Conservation (phyloP, 2,113 vertebrate genomes). For the Anas platyrhynchos region DNA sequence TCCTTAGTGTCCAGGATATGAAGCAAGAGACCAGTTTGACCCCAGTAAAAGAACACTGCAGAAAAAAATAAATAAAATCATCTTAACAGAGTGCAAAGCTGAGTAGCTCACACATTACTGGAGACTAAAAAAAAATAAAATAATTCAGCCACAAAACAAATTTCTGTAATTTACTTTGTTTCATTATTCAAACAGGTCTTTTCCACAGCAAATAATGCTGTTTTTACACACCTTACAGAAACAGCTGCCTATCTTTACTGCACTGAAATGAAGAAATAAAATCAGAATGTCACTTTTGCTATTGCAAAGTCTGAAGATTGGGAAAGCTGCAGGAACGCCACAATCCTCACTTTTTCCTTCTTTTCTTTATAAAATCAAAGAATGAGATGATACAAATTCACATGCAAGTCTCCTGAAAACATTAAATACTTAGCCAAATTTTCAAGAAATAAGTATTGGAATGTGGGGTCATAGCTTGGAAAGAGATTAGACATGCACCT, state of each 20-base stretch:
- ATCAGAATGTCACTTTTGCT: background rate
- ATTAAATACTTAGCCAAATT: background rate
- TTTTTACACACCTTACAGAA: background rate
- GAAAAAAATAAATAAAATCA: background rate
- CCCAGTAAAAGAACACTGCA: accelerated
- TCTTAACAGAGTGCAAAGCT: background rate
- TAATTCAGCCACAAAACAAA: background rate
- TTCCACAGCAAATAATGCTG: background rate
- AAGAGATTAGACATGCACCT: background rate
- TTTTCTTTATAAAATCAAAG: background rate
- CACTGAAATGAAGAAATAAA: background rate
- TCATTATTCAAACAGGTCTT: background rate
- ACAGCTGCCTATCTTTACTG: background rate
- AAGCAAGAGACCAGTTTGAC: background rate
- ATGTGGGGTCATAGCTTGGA: background rate
- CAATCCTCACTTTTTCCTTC: background rate
- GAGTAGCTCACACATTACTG: background rate
- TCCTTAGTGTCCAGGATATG: background rate
- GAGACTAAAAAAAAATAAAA: background rate
- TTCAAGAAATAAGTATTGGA: background rate
- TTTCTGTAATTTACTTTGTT: background rate
- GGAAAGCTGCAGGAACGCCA: background rate
- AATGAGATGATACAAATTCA: background rate
- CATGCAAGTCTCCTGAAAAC: background rate
- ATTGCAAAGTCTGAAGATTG: background rate